Evolutionary conservation across 2,113 vertebrate species (phyloP).

Genomic region (Ctenodactylus gundi): DNA sequence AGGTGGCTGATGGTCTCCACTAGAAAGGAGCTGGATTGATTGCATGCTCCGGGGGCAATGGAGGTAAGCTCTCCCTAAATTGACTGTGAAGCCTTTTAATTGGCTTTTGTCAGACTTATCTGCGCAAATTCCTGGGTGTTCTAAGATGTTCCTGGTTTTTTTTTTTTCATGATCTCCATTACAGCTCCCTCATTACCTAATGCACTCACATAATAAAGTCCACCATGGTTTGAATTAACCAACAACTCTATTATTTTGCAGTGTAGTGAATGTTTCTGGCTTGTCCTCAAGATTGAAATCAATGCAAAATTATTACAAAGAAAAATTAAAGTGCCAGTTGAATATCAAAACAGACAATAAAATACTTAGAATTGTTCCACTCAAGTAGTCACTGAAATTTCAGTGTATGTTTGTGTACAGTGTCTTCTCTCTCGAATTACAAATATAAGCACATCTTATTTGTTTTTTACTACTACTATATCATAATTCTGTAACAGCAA

Average conservation of each 20-base stretch:
- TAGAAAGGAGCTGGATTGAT: background rate
- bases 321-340: background rate
- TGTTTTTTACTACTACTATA: background rate
- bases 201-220: background rate
- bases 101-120: background rate
- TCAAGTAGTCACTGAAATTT: conserved; percentile 14
- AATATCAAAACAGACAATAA: background rate
- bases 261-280: background rate
- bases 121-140: background rate
- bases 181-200: background rate
- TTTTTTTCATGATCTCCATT: background rate
- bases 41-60: background rate
- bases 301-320: background rate
- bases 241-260: background rate
- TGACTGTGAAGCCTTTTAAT: background rate
- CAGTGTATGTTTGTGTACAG: background rate
- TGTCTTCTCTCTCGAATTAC: background rate
- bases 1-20: background rate
- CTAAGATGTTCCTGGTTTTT: background rate
- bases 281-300: background rate
- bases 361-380: background rate
- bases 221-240: background rate
- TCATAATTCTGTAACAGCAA: conserved; percentile 30
- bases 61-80: background rate
- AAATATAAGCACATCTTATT: background rate